Evolutionary conservation across 1,140 invertebrate genomes (phyloP).

Genomic region (Contarinia nasturtii): DNA sequence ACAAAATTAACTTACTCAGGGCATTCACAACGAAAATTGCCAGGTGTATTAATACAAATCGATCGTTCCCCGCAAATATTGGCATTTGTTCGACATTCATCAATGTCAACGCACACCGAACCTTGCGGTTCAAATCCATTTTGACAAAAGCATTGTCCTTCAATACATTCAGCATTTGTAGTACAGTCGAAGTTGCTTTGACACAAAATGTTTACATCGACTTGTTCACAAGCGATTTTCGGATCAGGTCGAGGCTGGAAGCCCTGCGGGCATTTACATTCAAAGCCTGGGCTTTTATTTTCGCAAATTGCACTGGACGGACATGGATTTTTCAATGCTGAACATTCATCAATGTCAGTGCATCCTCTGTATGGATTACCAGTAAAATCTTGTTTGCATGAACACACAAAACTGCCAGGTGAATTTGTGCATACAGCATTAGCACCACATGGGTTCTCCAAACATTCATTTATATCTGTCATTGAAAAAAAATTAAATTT

Average conservation of each 20-base stretch:
- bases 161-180: constrained; percentile 76
- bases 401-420: constrained; percentile 64
- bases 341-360: constrained; percentile 82
- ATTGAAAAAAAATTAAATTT: constrained; percentile 5
- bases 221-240: constrained; percentile 70
- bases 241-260: constrained; percentile 64
- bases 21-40: constrained; percentile 75
- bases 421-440: constrained; percentile 76
- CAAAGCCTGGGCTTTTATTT: constrained; percentile 70
- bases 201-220: constrained; percentile 70
- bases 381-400: constrained; percentile 64
- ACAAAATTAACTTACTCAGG: too few relatives aligned
- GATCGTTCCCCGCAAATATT: constrained; percentile 58
- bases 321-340: constrained; percentile 59
- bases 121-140: constrained; percentile 66
- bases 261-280: constrained; percentile 74
- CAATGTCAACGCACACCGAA: constrained; percentile 57
- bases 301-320: constrained; percentile 72
- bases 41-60: constrained; percentile 64
- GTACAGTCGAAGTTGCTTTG: constrained; percentile 79
- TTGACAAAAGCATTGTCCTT: constrained; percentile 78
- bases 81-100: constrained; percentile 57
- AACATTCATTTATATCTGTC: constrained; percentile 75
- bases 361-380: constrained; percentile 70
- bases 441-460: constrained; percentile 62